Base-by-base conservation (phyloP, 2,113 vertebrate species). In the Octodon degus region DNA sequence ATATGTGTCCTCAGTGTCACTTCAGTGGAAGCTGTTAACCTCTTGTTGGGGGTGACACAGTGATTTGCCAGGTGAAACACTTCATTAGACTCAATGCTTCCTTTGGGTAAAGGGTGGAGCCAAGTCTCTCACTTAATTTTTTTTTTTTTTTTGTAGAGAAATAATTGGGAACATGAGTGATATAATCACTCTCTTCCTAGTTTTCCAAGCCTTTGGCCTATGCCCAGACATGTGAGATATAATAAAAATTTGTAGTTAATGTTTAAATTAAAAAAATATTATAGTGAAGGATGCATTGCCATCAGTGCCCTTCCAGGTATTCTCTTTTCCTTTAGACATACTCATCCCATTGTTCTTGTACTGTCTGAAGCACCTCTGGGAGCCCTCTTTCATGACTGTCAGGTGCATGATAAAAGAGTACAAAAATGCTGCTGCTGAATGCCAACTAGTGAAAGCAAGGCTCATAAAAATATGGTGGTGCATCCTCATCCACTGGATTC, bases 111-210 rank as follows among this genome's bases (percentile, higher is more conserved):
- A 96, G 30, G 40, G 1, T 83, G 74, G 86, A 37, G 84, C 47
- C 13, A 90, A 14, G 25, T 83, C 25, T 82, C 47, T 88, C 81
- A 90, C 7, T 86, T 50, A 24, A 0, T 63, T 24, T 67, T 89
- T 94, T 79, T 55, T 55, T 55, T 55, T 55, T 50, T 3, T 55
- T 88, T 89, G 60, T 76, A 87, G 60, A 79, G 80, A 87, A 74
- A 96, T 53, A 94, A 77, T 83, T 91, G 95, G 14, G 62, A 87
- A 25, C 40, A 37, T 83, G 62, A 84, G 17, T 67, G 68, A 53
- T 68, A 50, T 68, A 85, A 74, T 43, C 34, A 74, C 4, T 93
- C 68, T 85, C 20, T 70, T 92, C 92, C 55, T 77, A 58, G 85
- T 86, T 96, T 91, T 10, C 40, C 40, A 94, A 89, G 16, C 7